Base-by-base conservation (phyloP, 1,140 invertebrate species). In the Drosophila arizonae region DNA sequence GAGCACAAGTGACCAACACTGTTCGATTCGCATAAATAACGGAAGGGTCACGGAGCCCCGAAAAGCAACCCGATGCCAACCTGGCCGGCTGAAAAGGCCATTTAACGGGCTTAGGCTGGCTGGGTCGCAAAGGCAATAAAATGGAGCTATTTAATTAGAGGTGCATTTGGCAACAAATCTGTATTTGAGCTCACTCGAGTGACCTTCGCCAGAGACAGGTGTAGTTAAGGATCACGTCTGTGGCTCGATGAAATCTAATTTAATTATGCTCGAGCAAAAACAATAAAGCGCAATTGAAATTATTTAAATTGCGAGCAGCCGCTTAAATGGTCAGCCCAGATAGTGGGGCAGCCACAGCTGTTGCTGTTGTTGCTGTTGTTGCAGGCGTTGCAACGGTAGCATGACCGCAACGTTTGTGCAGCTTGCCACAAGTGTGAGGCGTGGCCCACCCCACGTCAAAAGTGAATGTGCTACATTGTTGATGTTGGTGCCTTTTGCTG, bases 391-490 rank as follows among this genome's bases (percentile, higher is more conserved):
- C 50, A 72, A 72, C 76, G 55, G 76, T 87, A 79, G 68, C 69
- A 39, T 56, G 48, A 74, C 36, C 45, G 26, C 24, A 63, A 43
- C 46, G 63, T 65, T 54, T 55, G 54, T 72, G 50, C 67, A 51
- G 57, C 51, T 65, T 67, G 76, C 78, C 69, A 69, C 75, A 78
- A 81, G 71, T 57, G 55, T 17, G 58, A 79, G 81, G 82, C 76
- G 84, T 86, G 82, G 65, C 41, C 41, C 30, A 39, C 41, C n/a
- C 60, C 68, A 72, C 74, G 66, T 70, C 79, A 86, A 86, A 86
- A 87, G 82, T 87, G 82, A 86, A 86, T 86, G 82, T 86, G 84
- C 81, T 68, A 48, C 73, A 68, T 56, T 60, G 43, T 70, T 52
- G 50, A n/a, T 57, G 76, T 56, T 60, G 45, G 33, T 60, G 50